A percentile compares a stretch with the other conserved stretches of the same genome.
Conservation (phyloP, 2,888 invertebrate species). For the Agriopis aurantiaria region DNA sequence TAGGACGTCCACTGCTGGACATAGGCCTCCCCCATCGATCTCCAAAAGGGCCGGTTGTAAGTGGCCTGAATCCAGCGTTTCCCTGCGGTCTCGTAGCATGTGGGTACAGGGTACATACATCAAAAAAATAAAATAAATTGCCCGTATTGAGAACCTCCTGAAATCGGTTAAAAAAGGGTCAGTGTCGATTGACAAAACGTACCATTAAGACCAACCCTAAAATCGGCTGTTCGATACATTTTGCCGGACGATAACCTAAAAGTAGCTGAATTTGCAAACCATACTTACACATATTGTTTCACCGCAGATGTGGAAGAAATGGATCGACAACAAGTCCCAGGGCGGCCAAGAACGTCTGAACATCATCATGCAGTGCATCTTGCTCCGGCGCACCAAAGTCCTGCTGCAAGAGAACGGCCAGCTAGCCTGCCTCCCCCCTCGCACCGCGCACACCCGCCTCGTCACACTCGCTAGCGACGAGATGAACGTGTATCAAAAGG, state of each 20-base stretch:
- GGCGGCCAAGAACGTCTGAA: slow-evolving; percentile 94
- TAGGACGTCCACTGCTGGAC: too few relatives aligned
- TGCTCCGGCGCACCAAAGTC: slow-evolving; percentile 95
- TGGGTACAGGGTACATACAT: too few relatives aligned
- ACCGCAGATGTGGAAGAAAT: slow-evolving; percentile 93
- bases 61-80: too few relatives aligned
- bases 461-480: slow-evolving; percentile 90
- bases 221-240: neutral
- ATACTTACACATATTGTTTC: neutral
- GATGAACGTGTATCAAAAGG: slow-evolving; percentile 89
- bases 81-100: too few relatives aligned
- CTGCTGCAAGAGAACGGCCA: slow-evolving; percentile 90
- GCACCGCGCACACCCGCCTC: slow-evolving; percentile 83
- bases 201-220: neutral
- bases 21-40: too few relatives aligned
- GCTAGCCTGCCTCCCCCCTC: slow-evolving; percentile 88
- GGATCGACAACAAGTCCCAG: slow-evolving; percentile 94
- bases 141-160: too few relatives aligned
- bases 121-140: too few relatives aligned
- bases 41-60: too few relatives aligned
- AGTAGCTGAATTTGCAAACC: too few relatives aligned
- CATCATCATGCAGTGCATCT: slow-evolving; percentile 93
- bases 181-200: too few relatives aligned
- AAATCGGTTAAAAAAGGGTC: too few relatives aligned
- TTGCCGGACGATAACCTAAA: too few relatives aligned